Evolutionary conservation across 2,888 invertebrate genomes (phyloP).

Genomic region (Ditylenchus weischeri): DNA sequence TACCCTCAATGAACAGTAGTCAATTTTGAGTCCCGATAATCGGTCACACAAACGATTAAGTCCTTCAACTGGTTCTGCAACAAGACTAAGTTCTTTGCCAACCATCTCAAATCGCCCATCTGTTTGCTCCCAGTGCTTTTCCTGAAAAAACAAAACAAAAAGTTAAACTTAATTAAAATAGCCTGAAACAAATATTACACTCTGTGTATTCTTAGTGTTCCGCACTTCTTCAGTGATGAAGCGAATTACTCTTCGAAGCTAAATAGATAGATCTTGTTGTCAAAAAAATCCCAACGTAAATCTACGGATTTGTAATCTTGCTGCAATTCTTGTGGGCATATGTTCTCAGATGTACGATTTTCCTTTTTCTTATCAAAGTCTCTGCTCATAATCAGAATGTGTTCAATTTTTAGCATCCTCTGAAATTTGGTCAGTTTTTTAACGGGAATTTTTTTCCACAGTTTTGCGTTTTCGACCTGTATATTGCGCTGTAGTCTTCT

Average conservation of each 20-base stretch:
- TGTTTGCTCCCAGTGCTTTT: slow-evolving; percentile 1
- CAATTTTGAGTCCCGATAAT: slow-evolving; percentile 17
- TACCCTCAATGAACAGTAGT: slow-evolving; percentile 20
- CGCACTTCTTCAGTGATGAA: slow-evolving; percentile 26
- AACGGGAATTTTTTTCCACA: too few relatives aligned
- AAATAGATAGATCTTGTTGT: neutral
- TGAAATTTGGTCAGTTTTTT: neutral
- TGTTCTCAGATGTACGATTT: neutral
- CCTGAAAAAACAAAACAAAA: too few relatives aligned
- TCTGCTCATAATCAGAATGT: slow-evolving; percentile 28
- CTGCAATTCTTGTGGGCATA: neutral
- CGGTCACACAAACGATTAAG: slow-evolving; percentile 25
- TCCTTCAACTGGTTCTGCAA: slow-evolving; percentile 23
- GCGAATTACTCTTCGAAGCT: slow-evolving; percentile 19
- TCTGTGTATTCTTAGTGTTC: neutral
- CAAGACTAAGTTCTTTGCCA: slow-evolving; percentile 19
- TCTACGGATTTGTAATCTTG: slow-evolving; percentile 4
- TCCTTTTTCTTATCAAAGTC: slow-evolving; percentile 23
- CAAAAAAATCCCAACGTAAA: neutral
- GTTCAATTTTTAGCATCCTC: slow-evolving; percentile 29
- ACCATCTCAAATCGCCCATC: slow-evolving; percentile 12
- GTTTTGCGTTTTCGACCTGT: too few relatives aligned
- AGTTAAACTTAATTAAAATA: too few relatives aligned
- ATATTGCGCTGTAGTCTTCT: slow-evolving; percentile 26
- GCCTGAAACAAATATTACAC: neutral